Conservation (phyloP, 2,888 invertebrate species). For the Vesta saturnalis region DNA sequence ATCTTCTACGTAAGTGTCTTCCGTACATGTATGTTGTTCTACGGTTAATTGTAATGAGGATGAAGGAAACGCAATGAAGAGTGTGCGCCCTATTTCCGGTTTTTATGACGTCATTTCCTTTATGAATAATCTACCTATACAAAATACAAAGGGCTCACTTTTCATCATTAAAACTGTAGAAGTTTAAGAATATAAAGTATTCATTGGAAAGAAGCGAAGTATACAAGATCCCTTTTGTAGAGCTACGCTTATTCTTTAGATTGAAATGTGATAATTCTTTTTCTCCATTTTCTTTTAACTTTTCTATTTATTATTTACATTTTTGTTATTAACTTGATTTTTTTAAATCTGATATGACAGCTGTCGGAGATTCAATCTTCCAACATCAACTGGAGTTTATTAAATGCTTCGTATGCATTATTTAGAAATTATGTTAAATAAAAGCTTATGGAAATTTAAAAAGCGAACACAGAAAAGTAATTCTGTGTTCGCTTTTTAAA, state of each 20-base stretch:
- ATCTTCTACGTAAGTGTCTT: not conserved
- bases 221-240: constrained; percentile 30
- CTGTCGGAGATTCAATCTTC: too few species aligned
- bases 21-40: constrained; percentile 18
- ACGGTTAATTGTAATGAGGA: constrained; percentile 40
- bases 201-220: constrained; percentile 37
- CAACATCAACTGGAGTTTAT: too few species aligned
- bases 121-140: constrained; percentile 53
- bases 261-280: not conserved
- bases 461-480: too few species aligned
- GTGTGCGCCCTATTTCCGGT: constrained; percentile 53
- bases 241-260: constrained; percentile 15
- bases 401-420: too few species aligned
- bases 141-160: constrained; percentile 33
- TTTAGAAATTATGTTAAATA: too few species aligned
- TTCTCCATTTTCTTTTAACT: not conserved
- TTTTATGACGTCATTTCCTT: constrained; percentile 54
- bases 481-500: too few species aligned
- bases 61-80: constrained; percentile 53
- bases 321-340: too few species aligned
- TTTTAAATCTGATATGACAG: too few species aligned
- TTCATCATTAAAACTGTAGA: constrained; percentile 26
- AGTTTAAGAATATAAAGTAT: constrained; percentile 40
- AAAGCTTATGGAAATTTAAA: too few species aligned
- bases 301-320: too few species aligned